Evolutionary conservation across 2,113 vertebrate species (phyloP).

Genomic region (Catharus minimus): DNA sequence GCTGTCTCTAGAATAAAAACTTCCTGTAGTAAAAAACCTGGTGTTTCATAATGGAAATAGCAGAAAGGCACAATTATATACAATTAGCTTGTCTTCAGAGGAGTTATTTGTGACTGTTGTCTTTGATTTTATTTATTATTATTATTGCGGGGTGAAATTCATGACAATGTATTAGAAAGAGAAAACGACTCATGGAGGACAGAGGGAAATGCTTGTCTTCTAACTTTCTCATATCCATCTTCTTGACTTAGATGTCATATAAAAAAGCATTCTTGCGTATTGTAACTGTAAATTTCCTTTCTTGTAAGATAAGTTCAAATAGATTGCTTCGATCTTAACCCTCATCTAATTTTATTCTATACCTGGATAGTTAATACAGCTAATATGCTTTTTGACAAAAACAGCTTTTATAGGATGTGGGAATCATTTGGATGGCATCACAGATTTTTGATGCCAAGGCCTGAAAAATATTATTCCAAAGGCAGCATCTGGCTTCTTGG

Average conservation of each 20-base stretch:
- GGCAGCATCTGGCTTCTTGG: slow-evolving; percentile 75
- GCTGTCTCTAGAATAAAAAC: neutral
- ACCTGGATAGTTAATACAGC: neutral
- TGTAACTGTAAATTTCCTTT: neutral
- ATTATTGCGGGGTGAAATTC: neutral
- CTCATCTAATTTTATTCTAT: neutral
- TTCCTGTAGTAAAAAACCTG: neutral
- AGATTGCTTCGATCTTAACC: neutral
- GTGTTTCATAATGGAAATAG: neutral
- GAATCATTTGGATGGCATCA: slow-evolving; percentile 60
- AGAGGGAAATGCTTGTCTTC: neutral
- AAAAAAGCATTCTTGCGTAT: neutral
- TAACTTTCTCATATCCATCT: neutral
- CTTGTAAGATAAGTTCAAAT: neutral
- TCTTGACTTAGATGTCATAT: neutral
- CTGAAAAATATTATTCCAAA: slow-evolving; percentile 67
- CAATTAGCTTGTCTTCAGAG: neutral
- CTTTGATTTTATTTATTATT: neutral
- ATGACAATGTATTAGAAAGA: neutral
- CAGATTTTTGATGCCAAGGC: slow-evolving; percentile 52
- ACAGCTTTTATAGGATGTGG: slow-evolving; percentile 19
- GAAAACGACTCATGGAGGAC: neutral
- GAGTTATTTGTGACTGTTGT: neutral
- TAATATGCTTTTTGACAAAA: slow-evolving; percentile 47
- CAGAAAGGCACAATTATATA: neutral